Conservation (phyloP, 2,797 vertebrate species). For the Dryobates pubescens region DNA sequence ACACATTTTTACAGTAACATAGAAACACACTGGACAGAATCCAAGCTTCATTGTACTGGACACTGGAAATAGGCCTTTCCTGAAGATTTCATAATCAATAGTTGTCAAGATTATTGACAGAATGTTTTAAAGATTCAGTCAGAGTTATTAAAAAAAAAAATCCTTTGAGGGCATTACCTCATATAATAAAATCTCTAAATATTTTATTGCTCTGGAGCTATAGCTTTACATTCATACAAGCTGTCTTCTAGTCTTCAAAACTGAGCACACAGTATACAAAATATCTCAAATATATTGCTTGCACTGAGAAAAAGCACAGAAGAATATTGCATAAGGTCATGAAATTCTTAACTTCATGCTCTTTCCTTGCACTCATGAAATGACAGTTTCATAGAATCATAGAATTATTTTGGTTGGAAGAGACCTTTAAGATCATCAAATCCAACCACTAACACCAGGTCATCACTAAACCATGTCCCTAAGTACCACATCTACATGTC, state of each 20-base stretch:
- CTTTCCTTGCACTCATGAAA: too few species aligned
- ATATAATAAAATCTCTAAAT: slow-evolving; percentile 64
- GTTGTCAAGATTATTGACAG: background rate
- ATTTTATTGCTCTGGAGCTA: slow-evolving; percentile 53
- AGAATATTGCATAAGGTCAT: too few species aligned
- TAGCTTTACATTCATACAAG: slow-evolving; percentile 42
- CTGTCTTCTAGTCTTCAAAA: background rate
- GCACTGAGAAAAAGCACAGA: too few species aligned
- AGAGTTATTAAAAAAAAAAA: slow-evolving; percentile 48
- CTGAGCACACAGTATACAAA: too few species aligned
- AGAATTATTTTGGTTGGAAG: too few species aligned
- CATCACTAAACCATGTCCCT: too few species aligned
- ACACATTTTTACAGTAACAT: background rate
- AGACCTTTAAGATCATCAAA: too few species aligned
- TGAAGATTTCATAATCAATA: background rate
- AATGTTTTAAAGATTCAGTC: background rate
- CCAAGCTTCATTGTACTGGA: background rate
- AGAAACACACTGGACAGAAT: background rate
- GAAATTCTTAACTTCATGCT: too few species aligned
- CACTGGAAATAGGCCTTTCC: background rate
- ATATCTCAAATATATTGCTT: too few species aligned
- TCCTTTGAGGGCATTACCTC: slow-evolving; percentile 61
- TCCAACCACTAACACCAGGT: too few species aligned
- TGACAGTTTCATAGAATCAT: too few species aligned
- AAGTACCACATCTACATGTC: too few species aligned